Base-by-base conservation (phyloP, 2,797 vertebrate genomes). In the Muscicapa comitata region DNA sequence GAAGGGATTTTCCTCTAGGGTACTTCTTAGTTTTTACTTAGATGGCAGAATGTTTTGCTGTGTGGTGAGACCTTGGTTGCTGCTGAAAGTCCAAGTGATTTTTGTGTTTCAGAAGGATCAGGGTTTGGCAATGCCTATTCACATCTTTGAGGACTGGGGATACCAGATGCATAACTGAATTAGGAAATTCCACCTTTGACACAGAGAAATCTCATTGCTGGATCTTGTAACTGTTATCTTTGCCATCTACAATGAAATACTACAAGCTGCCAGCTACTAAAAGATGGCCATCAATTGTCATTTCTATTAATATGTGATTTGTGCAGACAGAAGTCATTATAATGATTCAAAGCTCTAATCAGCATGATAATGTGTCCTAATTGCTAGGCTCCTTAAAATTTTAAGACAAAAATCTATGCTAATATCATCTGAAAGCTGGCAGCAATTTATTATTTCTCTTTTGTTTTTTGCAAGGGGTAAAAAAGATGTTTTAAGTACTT, bases 351-450 rank as follows among this genome's bases (percentile, higher is more conserved):
- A 93, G 62, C 84, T 93, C 42, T 86, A 94, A 84, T 96, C 71
- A 75, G 90, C 26, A 55, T 85, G 90, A 93, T 90, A 97, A 96
- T 88, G 43, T 35, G 70, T 65, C 43, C 57, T 95, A 97, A 97
- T 97, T 96, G 91, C 87, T 91, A 80, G 31, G 67, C 63, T 94
- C 20, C 55, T 94, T 71, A 77, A 77, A 76, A 92, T 91, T 61
- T 84, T 95, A 43, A 82, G 91, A 93, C 72, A 95, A 94, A 95
- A 94, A 90, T 94, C 73, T 87, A 70, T 93, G 61, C 47, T 75
- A 97, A 97, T 90, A 47, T 42, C 5, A 5, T 91, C 68, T 94
- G 57, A 96, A 93, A 84, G 65, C 86, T 67, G 78, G 68, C 26
- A 94, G 59, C 62, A 87, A 88, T 86, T 67, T 81, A 65, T 92